Conservation (phyloP, 2,797 vertebrate genomes). For the Gambusia yucatana region DNA sequence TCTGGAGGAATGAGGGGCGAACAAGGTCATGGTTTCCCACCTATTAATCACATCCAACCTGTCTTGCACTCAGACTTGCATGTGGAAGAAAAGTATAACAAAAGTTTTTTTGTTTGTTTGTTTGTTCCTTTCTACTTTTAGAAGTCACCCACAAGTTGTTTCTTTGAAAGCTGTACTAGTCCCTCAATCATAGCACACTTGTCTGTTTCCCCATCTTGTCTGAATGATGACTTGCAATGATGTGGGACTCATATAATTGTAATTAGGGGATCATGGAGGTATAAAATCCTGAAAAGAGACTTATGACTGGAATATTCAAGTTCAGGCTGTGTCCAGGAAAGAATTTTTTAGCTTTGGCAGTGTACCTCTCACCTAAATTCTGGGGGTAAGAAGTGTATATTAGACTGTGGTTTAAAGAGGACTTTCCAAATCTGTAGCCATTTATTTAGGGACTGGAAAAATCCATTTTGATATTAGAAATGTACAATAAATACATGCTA, state of each 20-base stretch:
- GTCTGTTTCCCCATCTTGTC: conserved; percentile 54
- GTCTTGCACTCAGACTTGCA: conserved; percentile 19
- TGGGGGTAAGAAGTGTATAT: conserved; percentile 3
- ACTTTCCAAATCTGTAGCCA: conserved; percentile 32
- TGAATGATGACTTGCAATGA: conserved; percentile 55
- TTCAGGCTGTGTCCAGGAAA: conserved; percentile 32
- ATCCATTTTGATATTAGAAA: conserved; percentile 18
- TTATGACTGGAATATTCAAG: conserved; percentile 42
- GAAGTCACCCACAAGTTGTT: conserved; percentile 34
- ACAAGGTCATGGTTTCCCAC: conserved; percentile 55
- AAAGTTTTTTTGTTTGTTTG: conserved; percentile 24
- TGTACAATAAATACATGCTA: conserved; percentile 5
- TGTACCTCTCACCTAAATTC: conserved; percentile 31
- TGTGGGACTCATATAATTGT: conserved; percentile 54
- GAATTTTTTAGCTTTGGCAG: conserved; percentile 34
- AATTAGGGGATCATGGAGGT: conserved; percentile 46
- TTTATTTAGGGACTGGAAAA: conserved; percentile 24
- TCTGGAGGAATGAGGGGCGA: conserved; percentile 36
- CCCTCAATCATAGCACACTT: conserved; percentile 41
- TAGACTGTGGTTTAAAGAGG: conserved; percentile 17
- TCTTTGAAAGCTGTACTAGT: conserved; percentile 46
- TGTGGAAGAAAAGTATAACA: conserved; percentile 17
- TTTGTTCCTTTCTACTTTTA: conserved; percentile 7
- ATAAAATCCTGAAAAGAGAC: conserved; percentile 39
- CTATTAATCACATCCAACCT: conserved; percentile 43